Percentiles rank a stretch among this genome's conserved stretches.
Conservation (phyloP, 2,888 invertebrate species). For the Willowsia nigromaculata region DNA sequence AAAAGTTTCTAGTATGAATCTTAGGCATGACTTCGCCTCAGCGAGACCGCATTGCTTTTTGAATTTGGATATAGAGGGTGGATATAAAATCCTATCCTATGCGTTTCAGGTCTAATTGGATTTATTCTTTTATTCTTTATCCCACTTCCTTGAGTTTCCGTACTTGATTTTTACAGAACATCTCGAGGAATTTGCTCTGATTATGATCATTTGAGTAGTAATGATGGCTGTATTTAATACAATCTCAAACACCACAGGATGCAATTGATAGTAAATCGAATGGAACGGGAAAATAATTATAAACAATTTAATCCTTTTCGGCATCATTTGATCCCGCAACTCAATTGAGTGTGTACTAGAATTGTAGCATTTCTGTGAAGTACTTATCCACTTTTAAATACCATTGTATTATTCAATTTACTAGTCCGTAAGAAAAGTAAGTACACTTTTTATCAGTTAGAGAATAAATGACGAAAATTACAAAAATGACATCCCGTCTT, state of each 20-base stretch:
- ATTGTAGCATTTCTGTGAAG: too few relatives aligned
- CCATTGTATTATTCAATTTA: neutral
- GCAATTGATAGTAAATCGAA: neutral
- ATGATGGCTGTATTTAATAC: neutral
- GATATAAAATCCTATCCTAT: neutral
- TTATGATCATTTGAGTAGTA: neutral
- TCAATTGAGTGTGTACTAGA: neutral
- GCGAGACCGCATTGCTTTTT: neutral
- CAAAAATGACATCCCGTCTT: neutral
- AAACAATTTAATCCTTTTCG: constrained; percentile 28
- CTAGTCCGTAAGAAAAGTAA: too few relatives aligned
- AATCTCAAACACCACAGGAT: neutral
- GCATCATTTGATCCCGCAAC: neutral
- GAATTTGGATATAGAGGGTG: neutral
- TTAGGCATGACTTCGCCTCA: neutral
- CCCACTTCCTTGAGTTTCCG: constrained; percentile 42
- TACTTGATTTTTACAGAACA: neutral
- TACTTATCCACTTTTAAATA: neutral
- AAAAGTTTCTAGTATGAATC: neutral
- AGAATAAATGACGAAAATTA: too few relatives aligned
- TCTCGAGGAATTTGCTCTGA: neutral
- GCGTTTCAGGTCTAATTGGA: constrained; percentile 37
- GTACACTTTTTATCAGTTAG: too few relatives aligned
- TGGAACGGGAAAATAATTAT: neutral
- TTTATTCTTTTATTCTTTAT: constrained; percentile 39